Conservation (phyloP, 2,113 vertebrate genomes). For the Sterna hirundo region DNA sequence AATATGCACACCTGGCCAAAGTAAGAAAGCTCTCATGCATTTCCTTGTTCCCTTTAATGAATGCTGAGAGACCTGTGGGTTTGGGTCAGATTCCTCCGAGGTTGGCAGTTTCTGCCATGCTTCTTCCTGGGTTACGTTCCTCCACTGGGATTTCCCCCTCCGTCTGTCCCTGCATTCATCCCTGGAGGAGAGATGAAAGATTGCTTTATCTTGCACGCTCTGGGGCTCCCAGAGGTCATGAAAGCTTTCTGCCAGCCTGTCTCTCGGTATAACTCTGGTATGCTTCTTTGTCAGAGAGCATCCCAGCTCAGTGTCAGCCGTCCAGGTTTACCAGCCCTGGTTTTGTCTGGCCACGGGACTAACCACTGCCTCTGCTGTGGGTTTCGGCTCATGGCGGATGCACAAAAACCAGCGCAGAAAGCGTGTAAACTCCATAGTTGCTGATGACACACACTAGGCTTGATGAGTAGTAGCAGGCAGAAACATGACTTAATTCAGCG, state of each 20-base stretch:
- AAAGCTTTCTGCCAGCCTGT: background rate
- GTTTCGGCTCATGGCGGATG: background rate
- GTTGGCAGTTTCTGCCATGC: background rate
- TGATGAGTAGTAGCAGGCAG: background rate
- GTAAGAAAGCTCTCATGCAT: background rate
- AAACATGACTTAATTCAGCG: background rate
- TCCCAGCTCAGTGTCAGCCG: accelerated
- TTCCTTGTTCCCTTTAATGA: background rate
- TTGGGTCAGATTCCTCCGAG: background rate
- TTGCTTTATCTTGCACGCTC: background rate
- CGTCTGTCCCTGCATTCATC: accelerated
- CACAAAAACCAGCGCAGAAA: background rate
- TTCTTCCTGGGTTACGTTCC: background rate
- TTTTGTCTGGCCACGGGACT: background rate
- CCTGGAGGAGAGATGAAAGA: background rate
- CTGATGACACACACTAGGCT: background rate
- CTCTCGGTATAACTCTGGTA: accelerated
- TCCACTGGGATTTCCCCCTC: background rate
- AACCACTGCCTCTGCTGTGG: background rate
- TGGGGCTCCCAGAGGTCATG: background rate
- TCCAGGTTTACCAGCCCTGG: background rate
- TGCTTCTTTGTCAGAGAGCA: background rate
- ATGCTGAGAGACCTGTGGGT: background rate
- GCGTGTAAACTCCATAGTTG: background rate
- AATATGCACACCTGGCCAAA: background rate